Evolutionary conservation across 2,888 invertebrate genomes (phyloP), one percentile per base, ranked within the genome.

Genomic region (Phortica magna): DNA sequence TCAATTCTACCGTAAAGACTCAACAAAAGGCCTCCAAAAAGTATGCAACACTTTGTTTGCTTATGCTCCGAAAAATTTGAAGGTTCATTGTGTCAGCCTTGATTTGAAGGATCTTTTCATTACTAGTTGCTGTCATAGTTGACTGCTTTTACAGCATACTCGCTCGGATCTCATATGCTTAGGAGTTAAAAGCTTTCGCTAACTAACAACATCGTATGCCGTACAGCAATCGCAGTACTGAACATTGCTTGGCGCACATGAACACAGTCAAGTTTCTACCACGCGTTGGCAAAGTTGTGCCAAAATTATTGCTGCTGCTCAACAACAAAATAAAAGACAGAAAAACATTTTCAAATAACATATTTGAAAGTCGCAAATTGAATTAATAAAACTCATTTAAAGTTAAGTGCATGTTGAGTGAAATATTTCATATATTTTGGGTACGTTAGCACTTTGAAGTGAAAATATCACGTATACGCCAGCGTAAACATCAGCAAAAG

Each of bases 231-330:
- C 75, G 80, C 78, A 81, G 81, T 84, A 81, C 83, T 79, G 80
- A 85, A 82, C 80, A 79, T 74, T 78, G 81, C 87, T 85, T 79
- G 86, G 86, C 76, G 82, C 82, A 79, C 75, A 83, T 80, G 78
- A 83, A 85, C 80, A 83, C 89, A 85, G 85, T 85, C 86, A 89
- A 88, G 88, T 85, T 85, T 80, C 75, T 88, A 86, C 89, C 79
- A 80, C 88, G 88, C 81, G 81, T 78, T 80, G 80, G 78, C 73
- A 72, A 84, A 87, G 85, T 85, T 84, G 80, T 80, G 76, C 17
- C 68, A 68, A 17, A 68, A 9, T 48, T 68, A n/a, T 42, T 42
- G 64, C 78, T 73, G 80, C 87, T 81, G 73, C 71, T 65, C 43
- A 59, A 61, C 10, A 12, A 73, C 7, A 73, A 73, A 74, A 10